Base-by-base conservation (phyloP, 2,113 vertebrate genomes). In the Microtus richardsoni region DNA sequence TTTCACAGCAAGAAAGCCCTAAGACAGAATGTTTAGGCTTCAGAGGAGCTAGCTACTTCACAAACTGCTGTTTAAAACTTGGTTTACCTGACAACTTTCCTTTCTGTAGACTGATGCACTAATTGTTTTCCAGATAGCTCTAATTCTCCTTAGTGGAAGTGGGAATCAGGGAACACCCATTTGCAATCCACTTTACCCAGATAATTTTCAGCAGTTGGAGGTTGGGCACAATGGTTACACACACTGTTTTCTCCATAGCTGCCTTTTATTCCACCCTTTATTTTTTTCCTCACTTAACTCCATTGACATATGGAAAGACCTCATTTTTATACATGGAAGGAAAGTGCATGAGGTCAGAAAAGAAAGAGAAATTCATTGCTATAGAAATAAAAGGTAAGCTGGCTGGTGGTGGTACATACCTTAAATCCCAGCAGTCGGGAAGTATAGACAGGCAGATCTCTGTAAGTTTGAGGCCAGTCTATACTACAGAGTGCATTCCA, bases 91-190 rank as follows among this genome's bases (percentile, higher is more conserved):
- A 83, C 2, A 71, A 6, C 22, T 36, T 3, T 82, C 52, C n/a
- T 91, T 94, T 91, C 77, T 96, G 93, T 94, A 78, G 28, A 30
- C 88, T 85, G n/a, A 85, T 26, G 0, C 17, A 36, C 11, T 94
- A 89, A 95, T 94, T 96, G 96, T 41, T 97, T 93, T 93, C 62
- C 78, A 89, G n/a, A 2, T 47, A 92, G 1, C 73, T 87, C 62
- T 96, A 71, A 93, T 68, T 73, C 13, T 77, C 73, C 60, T 86
- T 91, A 97, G 58, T 79, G 82, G 77, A 94, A 62, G 86, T 91
- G 91, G n/a, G 30, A 36, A 95, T 80, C 89, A 73, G 8, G 4
- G 90, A 39, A 24, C 97, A 94, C 95, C 93, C 88, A 22, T 91
- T 11, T 89, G 70, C 90, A 7, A 17, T 89, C 60, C 95, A 89